A percentile compares a stretch with the other conserved stretches of the same genome.
Evolutionary conservation across 1,140 invertebrate genomes (phyloP).

Genomic region (Drosophila murphyi): DNA sequence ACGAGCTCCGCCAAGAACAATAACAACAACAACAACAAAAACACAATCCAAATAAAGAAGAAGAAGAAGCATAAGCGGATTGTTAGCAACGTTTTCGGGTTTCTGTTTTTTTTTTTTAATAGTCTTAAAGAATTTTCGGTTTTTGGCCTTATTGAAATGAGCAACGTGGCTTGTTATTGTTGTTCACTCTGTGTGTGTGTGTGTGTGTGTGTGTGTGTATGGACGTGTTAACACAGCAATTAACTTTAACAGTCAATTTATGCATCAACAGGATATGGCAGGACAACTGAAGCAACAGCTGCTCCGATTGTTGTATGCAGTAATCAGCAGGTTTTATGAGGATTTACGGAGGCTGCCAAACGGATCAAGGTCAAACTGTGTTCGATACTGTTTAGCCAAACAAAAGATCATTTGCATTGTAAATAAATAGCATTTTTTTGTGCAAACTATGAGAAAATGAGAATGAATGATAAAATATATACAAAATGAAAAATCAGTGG

Average conservation of each 20-base stretch:
- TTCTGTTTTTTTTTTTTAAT: constrained; percentile 53
- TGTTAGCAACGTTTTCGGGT: constrained; percentile 38
- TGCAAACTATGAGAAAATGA: neutral
- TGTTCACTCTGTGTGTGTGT: neutral
- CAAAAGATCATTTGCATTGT: constrained; percentile 10
- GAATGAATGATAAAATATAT: neutral
- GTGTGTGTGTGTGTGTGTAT: constrained; percentile 27
- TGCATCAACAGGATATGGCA: constrained; percentile 61
- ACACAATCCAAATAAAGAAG: constrained; percentile 9
- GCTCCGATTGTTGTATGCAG: neutral
- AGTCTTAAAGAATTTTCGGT: constrained; percentile 68
- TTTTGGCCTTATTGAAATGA: constrained; percentile 74
- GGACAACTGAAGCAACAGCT: constrained; percentile 17
- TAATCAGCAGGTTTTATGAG: constrained; percentile 22
- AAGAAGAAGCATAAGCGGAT: constrained; percentile 62
- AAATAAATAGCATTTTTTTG: neutral
- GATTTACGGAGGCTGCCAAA: constrained; percentile 3
- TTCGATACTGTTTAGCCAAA: constrained; percentile 2
- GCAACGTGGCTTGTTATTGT: constrained; percentile 38
- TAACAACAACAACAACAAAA: constrained; percentile 40
- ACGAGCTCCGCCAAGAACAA: constrained; percentile 31
- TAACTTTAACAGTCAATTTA: constrained; percentile 76
- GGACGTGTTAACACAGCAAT: constrained; percentile 78
- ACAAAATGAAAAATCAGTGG: no score
- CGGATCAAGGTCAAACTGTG: constrained; percentile 11